Conservation (phyloP, 2,113 vertebrate genomes). For the Anguilla japonica region DNA sequence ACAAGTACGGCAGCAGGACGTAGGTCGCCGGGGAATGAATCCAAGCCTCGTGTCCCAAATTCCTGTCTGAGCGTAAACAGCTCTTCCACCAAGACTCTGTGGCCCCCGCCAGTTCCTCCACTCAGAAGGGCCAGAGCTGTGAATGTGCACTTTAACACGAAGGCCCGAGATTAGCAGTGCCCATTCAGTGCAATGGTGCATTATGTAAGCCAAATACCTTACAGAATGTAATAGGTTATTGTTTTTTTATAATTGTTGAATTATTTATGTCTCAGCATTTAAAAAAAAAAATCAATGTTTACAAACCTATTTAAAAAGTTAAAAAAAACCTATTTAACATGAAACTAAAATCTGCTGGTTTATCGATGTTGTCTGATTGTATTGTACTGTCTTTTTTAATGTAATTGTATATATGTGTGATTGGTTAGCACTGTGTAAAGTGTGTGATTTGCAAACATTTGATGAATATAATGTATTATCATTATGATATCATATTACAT, state of each 20-base stretch:
- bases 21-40: neutral
- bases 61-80: neutral
- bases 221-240: neutral
- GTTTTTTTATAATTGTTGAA: neutral
- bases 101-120: neutral
- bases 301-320: too few relatives aligned
- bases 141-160: neutral
- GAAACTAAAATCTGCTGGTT: too few relatives aligned
- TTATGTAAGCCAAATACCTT: neutral
- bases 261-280: too few relatives aligned
- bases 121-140: neutral
- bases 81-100: neutral
- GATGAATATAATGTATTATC: too few relatives aligned
- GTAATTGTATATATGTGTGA: too few relatives aligned
- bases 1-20: neutral
- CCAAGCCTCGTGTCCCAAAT: neutral
- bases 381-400: too few relatives aligned
- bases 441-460: too few relatives aligned
- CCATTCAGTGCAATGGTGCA: neutral
- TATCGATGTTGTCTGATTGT: too few relatives aligned
- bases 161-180: neutral
- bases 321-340: too few relatives aligned
- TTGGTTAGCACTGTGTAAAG: too few relatives aligned
- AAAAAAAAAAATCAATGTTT: too few relatives aligned
- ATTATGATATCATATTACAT: too few relatives aligned